phyloP scores from a whole-genome alignment of 2,888 invertebrate species.

The Eupithecia pulchellata region DNA sequence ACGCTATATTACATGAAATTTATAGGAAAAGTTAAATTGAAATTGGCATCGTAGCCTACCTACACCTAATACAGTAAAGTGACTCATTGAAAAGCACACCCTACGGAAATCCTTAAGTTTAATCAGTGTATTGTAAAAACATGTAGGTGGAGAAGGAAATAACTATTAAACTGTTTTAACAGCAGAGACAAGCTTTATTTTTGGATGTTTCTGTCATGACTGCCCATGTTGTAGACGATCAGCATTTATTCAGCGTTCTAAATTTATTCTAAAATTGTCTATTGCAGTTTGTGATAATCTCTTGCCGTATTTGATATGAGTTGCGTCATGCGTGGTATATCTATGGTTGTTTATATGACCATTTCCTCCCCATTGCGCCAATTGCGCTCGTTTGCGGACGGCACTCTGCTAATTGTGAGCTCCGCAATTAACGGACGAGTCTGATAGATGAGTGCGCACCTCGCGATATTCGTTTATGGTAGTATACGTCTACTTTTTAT shows the following conservation, averaged over 20 bases:
- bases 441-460: conserved; percentile 65
- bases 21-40: neutral
- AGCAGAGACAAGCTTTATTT: neutral
- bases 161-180: neutral
- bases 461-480: conserved; percentile 46
- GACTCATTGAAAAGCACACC: conserved; percentile 21
- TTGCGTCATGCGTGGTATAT: conserved; percentile 41
- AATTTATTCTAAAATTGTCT: neutral
- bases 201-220: neutral
- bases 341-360: conserved; percentile 66
- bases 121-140: neutral
- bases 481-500: conserved; percentile 10
- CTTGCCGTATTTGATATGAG: conserved; percentile 30
- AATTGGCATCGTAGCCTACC: neutral
- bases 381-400: conserved; percentile 79
- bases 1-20: neutral
- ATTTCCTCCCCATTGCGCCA: conserved; percentile 82
- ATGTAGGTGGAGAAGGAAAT: conserved; percentile 7
- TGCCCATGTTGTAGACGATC: neutral
- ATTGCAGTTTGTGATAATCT: conserved; percentile 20
- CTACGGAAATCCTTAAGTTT: conserved; percentile 11
- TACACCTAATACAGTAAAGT: conserved; percentile 6
- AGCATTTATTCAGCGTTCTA: neutral
- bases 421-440: conserved; percentile 70
- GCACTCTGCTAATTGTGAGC: conserved; percentile 77